A percentile compares a stretch with the other conserved stretches of the same genome.
Evolutionary conservation across 2,797 vertebrate species (phyloP).

Genomic region (Diplodus sargus): DNA sequence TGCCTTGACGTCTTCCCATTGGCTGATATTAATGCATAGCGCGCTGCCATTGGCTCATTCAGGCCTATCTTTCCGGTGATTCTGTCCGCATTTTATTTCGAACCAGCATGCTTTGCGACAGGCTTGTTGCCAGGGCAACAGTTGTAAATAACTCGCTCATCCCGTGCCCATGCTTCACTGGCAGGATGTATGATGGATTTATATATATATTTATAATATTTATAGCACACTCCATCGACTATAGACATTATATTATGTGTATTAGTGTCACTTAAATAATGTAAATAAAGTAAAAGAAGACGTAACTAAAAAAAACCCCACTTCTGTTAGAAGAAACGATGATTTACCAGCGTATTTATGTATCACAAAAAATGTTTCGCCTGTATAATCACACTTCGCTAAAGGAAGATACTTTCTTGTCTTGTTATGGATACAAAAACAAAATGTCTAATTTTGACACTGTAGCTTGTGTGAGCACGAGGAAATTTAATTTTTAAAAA

Average conservation of each 20-base stretch:
- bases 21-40: slow-evolving; percentile 43
- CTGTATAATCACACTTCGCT: too few species aligned
- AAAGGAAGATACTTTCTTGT: too few species aligned
- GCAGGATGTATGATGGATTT: background rate
- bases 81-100: slow-evolving; percentile 86
- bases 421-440: background rate
- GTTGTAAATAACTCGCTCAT: slow-evolving; percentile 58
- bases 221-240: background rate
- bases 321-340: too few species aligned
- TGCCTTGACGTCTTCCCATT: slow-evolving; percentile 67
- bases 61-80: slow-evolving; percentile 65
- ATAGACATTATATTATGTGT: background rate
- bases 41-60: slow-evolving; percentile 70
- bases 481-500: background rate
- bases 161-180: background rate
- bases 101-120: slow-evolving; percentile 81
- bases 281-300: background rate
- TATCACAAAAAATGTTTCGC: too few species aligned
- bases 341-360: too few species aligned
- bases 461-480: background rate
- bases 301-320: too few species aligned
- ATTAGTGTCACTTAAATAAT: too few species aligned
- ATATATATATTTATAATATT: background rate
- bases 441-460: background rate
- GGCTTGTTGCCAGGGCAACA: slow-evolving; percentile 66